Base-by-base conservation (phyloP, 2,113 vertebrate genomes). In the Tringa solitaria region DNA sequence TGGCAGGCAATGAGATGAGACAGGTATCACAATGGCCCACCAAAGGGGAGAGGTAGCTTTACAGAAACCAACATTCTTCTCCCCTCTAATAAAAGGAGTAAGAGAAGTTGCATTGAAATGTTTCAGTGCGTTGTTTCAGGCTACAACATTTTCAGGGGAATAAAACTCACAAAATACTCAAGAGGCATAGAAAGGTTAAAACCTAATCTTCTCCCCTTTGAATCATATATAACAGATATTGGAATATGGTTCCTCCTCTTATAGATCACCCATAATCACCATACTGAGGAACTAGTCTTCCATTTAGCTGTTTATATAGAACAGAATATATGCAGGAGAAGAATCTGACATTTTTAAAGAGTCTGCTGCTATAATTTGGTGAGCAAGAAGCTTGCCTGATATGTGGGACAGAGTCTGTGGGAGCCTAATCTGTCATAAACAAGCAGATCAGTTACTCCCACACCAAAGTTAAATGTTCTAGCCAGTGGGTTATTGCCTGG, bases 351-450 rank as follows among this genome's bases (percentile, higher is more conserved):
- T 96, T 96, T 92, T 65, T 33, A 41, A 88, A 41, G 33, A 86
- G 33, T 12, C 16, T 84, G 50, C 30, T 90, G 39, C 12, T 69
- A 48, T 73, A 89, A 89, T 80, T 84, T 73, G 27, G 50, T 84
- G 63, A 89, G 50, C 77, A 91, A 80, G 53, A 80, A 69, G 11
- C 28, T 89, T 81, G 33, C 9, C 67, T 83, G 27, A 8, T 94
- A 48, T 50, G 72, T 92, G 68, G 84, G 87, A 90, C 8, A 12
- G 39, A 92, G 45, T 77, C 60, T 70, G 77, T 84, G 32, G 80
- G 93, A 91, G 20, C 77, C 45, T 94, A 65, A 84, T 93, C 76
- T 93, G 77, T 87, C 84, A 94, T n/a, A 95, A 93, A 84, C 63
- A 93, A 92, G 84, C 27, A 74, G 50, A 87, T 61, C 50, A 74